Evolutionary conservation across 1,140 invertebrate species (phyloP).

Genomic region (Sitobion miscanthi): DNA sequence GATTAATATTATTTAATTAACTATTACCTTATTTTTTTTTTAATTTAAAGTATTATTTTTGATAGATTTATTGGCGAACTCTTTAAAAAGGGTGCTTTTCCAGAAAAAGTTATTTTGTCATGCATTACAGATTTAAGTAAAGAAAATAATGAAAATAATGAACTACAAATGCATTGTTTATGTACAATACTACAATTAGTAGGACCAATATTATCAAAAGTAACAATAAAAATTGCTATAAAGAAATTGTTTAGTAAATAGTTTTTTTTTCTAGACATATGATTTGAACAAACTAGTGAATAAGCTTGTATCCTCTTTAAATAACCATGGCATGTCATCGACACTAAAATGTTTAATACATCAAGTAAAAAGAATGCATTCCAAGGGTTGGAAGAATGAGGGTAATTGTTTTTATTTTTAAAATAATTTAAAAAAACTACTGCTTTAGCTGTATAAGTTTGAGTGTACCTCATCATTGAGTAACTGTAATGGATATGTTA

Average conservation of each 20-base stretch:
- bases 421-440: background rate
- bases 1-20: background rate
- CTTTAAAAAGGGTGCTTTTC: background rate
- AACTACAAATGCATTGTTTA: background rate
- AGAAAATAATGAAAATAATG: background rate
- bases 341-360: background rate
- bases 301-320: background rate
- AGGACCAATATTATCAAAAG: conserved; percentile 12
- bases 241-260: background rate
- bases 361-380: background rate
- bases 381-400: background rate
- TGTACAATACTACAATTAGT: background rate
- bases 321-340: background rate
- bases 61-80: conserved; percentile 23
- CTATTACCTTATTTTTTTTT: background rate
- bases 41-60: background rate
- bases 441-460: background rate
- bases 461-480: background rate
- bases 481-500: too few relatives aligned
- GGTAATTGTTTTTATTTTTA: background rate
- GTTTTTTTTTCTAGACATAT: background rate
- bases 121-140: background rate
- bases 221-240: background rate
- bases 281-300: background rate
- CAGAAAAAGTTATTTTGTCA: background rate